Conservation (phyloP, 1,140 invertebrate species). For the Nymphalis io region DNA sequence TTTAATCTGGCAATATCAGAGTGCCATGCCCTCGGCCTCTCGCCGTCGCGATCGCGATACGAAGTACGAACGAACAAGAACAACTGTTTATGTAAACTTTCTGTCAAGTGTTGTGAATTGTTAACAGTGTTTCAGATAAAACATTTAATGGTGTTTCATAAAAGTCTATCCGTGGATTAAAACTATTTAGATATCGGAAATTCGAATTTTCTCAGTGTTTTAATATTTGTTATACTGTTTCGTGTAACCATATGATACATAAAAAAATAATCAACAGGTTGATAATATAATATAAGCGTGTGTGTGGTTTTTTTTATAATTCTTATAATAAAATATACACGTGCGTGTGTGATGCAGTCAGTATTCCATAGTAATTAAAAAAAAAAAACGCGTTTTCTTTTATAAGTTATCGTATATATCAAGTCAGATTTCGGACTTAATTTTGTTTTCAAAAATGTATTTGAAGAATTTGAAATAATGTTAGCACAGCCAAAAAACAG, state of each 20-base stretch:
- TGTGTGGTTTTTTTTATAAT: neutral
- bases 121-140: constrained; percentile 16
- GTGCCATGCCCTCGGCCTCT: constrained; percentile 34
- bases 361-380: neutral
- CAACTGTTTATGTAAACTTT: constrained; percentile 59
- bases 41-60: constrained; percentile 11
- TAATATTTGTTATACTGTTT: neutral
- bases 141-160: constrained; percentile 42
- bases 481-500: constrained; percentile 74
- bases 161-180: constrained; percentile 32
- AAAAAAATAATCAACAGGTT: constrained; percentile 27
- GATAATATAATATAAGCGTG: constrained; percentile 17
- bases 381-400: neutral
- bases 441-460: constrained; percentile 50
- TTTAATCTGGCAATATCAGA: constrained; percentile 33
- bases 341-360: neutral
- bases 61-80: constrained; percentile 36
- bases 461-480: constrained; percentile 66
- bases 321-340: neutral
- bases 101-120: constrained; percentile 40
- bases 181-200: neutral
- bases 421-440: neutral
- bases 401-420: neutral
- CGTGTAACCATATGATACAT: constrained; percentile 15
- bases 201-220: neutral